Evolutionary conservation across 2,888 invertebrate genomes (phyloP), one percentile per base, ranked within the genome.

Genomic region (Clivina fossor): DNA sequence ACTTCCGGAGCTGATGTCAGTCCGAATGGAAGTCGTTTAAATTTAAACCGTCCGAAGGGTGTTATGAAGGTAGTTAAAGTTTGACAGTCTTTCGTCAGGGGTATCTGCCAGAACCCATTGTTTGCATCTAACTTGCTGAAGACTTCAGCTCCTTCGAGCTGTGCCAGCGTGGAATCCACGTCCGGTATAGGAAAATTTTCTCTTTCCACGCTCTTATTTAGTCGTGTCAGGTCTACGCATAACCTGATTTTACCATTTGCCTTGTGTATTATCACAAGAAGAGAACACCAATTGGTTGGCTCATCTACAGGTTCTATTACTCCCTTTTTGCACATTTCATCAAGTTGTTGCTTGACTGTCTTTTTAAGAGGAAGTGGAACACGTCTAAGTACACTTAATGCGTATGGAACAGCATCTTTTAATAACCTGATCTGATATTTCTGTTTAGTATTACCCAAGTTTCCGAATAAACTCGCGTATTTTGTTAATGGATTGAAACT

Each of bases 401-500:
- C 18, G 32, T 47, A 48, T 13, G 50, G 51, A 20, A 28, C 9
- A 15, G 53, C 44, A 33, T 20, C 35, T 24, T 37, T n/a, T 37
- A 33, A 49, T 16, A 51, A 18, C 35, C 40, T 32, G 20, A 57
- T 57, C 47, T 47, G 26, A 35, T 43, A 58, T 22, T 38, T 43
- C 24, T 47, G 49, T 71, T 30, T 41, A 37, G 69, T 73, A 71
- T 70, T 80, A 77, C 92, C 84, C 79, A 94, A 93, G 56, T 96
- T 78, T 44, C 96, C 80, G 72, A 97, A 97, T 19, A 51, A 15
- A 22, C 37, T 11, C 11, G 43, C 18, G 44, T 51, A 32, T 15
- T 49, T 50, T 13, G 26, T 35, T 11, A 33, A 8, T 15, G 48
- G 48, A 56, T 56, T 32, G 43, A 44, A 44, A 2, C 16, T 8